Base-by-base conservation (phyloP, 2,113 vertebrate species). In the Vombatus ursinus region DNA sequence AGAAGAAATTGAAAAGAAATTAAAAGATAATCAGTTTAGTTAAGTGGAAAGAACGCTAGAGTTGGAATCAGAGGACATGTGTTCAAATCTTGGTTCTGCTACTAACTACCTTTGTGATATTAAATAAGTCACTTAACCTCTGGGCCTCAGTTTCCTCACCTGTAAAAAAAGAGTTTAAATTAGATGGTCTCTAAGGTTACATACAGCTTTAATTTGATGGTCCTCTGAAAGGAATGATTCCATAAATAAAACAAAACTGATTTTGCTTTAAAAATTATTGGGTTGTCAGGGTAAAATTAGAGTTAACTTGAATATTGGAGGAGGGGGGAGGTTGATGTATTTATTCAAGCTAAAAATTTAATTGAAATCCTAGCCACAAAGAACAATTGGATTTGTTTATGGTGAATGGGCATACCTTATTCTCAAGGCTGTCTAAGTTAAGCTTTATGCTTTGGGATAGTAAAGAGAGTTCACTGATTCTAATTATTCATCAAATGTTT, bases 401-500 rank as follows among this genome's bases (percentile, higher is more conserved):
- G n/a, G 68, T 84, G 68, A 84, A 84, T 84, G 68, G 68, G 68
- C 16, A n/a, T 44, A 23, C 68, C 19, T 84, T 84, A 84, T 84
- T 84, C 68, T 84, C 68, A 84, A 84, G 37, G 68, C 68, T 84
- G 22, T 84, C 68, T 84, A 84, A 84, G n/a, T 84, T 84, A 84
- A 84, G n/a, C 68, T 84, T 84, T 84, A 7, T 84, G 68, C 68
- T n/a, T 84, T 84, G n/a, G 37, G 68, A 84, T 84, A 44, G 68
- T 44, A 84, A 84, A 84, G 68, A 84, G n/a, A 84, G n/a, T 84
- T 84, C 37, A 44, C 68, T 44, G 37, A 84, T 84, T 84, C 68
- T 84, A 84, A 84, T 84, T 84, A 84, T 84, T 84, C n/a, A 84
- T 84, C 68, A 84, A 84, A 84, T 84, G n/a, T 84, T 84, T 84